These are phyloP conservation scores for Chiroxiphia lanceolata DNA, from an alignment of 2,797 vertebrate genomes.

Conservation along the genomic window DNA sequence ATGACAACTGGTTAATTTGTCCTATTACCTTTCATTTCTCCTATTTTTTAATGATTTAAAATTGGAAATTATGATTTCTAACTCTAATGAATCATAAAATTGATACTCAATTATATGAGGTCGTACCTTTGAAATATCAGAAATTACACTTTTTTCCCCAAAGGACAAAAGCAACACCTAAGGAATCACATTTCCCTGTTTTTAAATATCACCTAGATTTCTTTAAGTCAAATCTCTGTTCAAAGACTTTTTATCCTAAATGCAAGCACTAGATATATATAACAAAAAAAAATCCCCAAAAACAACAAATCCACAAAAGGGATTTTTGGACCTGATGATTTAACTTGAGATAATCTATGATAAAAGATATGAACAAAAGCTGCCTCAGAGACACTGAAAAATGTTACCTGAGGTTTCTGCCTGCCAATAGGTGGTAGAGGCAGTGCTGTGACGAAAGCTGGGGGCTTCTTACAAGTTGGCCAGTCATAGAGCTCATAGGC, in stretches of 20 bases:
- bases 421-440: conserved; percentile 80
- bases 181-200: neutral
- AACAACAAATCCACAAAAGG: neutral
- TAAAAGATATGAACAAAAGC: neutral
- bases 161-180: neutral
- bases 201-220: neutral
- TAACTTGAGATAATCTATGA: neutral
- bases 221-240: neutral
- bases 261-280: neutral
- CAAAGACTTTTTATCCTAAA: neutral
- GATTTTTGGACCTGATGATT: neutral
- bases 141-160: neutral
- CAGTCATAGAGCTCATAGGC: neutral
- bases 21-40: neutral
- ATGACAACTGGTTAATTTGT: neutral
- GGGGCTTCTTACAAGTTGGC: conserved; percentile 61
- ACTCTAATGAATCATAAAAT: neutral
- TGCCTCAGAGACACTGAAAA: neutral
- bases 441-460: conserved; percentile 44
- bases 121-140: neutral
- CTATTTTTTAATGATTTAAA: neutral
- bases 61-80: neutral
- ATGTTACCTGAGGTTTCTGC: conserved; percentile 85
- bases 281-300: neutral
- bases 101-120: neutral